Evolutionary conservation across 92 coral and sea anemone species (phyloP).

Genomic region (Scolanthus callimorphus): DNA sequence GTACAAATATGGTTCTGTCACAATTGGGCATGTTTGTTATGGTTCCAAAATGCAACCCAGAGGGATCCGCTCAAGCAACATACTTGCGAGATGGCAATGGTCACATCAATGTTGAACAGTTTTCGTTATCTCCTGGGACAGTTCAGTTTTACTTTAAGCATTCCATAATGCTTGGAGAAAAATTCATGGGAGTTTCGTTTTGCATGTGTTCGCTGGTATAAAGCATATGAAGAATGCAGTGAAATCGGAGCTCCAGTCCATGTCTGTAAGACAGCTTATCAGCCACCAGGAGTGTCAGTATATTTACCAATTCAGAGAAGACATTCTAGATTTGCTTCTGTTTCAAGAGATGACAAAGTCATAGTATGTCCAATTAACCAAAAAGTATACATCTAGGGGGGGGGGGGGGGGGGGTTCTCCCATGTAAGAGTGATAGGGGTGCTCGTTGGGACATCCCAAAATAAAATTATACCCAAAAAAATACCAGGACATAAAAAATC

Average conservation of each 20-base stretch:
- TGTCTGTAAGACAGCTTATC: conserved; percentile 23
- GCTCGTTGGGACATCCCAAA: too few relatives aligned
- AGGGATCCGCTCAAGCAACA: conserved; percentile 45
- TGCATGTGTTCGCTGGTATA: conserved; percentile 14
- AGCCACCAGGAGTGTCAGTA: conserved; percentile 43
- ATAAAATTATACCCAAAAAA: too few relatives aligned
- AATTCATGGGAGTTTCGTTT: background rate
- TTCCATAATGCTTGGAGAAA: conserved; percentile 25
- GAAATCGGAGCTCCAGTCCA: conserved; percentile 34
- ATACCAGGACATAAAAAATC: too few relatives aligned
- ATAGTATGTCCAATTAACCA: too few relatives aligned
- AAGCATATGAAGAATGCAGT: background rate
- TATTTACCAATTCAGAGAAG: conserved; percentile 61
- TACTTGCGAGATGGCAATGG: conserved; percentile 69
- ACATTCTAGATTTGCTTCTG: conserved; percentile 53
- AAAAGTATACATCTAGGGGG: too few relatives aligned
- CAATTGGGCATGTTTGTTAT: conserved; percentile 31
- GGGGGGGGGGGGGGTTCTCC: too few relatives aligned
- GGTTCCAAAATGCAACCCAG: conserved; percentile 60
- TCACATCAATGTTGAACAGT: conserved; percentile 19
- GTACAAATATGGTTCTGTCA: conserved; percentile 45
- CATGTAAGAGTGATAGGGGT: too few relatives aligned
- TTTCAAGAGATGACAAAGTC: conserved; percentile 20
- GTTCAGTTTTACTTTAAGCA: conserved; percentile 32
- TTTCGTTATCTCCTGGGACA: conserved; percentile 34